Evolutionary conservation across 2,797 vertebrate genomes (phyloP), one percentile per base, ranked within the genome.

Genomic region (Sylvilagus floridanus): DNA sequence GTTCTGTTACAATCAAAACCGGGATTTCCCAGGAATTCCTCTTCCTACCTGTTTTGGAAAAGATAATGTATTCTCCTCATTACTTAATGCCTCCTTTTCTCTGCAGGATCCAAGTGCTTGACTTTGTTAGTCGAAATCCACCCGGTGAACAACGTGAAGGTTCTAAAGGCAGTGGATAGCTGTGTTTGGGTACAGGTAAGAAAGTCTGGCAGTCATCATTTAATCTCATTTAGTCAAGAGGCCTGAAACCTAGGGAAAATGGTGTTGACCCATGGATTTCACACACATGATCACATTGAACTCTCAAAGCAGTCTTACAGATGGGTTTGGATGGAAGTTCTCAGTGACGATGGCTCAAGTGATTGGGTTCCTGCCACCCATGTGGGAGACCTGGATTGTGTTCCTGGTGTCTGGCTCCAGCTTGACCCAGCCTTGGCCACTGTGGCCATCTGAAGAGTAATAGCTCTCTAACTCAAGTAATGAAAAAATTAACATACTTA

Each of bases 141-240:
- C 79, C 99, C 99, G 30, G 95, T 99, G 96, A 99, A 99, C 98
- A 99, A 99, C 91, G 99, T 99, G 93, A 99, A 98, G 97, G 99
- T 99, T 95, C 98, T 99, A 63, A 99, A 99, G 97, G 99, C 99
- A 1, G 99, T 99, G 81, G 99, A 99, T 97, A 99, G 98, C 98
- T 98, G 97, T 93, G 98, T 99, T 98, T 99, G 98, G 99, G 99
- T 99, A 69, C 99, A 99, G 99, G 99, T 99, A 98, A 93, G 94
- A 78, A 73, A 84, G 2, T 7, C 4, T 65, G 17, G 37, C 10
- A 8, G 54, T 72, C 94, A 52, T 81, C 26, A 71, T 52, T 85
- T 42, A 26, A 57, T 13, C 28, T 68, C 84, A 52, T 7, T 54
- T 77, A 76, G 79, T 88, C 37, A 21, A 30, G 88, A 95, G 52